Conservation (phyloP, 2,888 invertebrate genomes). For the Serrognathus titanus region DNA sequence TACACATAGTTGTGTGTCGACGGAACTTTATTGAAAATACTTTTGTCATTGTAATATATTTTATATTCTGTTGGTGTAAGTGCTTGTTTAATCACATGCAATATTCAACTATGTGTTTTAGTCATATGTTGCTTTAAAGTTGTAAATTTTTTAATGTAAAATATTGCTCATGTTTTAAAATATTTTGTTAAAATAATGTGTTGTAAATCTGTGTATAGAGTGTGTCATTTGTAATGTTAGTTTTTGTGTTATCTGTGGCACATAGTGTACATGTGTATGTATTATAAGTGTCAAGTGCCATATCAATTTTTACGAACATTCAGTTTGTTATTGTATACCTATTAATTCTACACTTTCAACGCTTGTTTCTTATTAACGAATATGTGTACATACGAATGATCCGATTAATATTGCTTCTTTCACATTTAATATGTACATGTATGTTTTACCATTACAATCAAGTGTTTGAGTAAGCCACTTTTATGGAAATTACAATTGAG, state of each 20-base stretch:
- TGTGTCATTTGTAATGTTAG: slow-evolving; percentile 7
- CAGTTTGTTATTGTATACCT: slow-evolving; percentile 3
- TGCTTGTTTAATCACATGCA: too few relatives aligned
- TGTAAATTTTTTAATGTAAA: slow-evolving; percentile 10
- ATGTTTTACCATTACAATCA: slow-evolving; percentile 39
- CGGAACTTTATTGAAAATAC: background rate
- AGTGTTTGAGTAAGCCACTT: slow-evolving; percentile 40
- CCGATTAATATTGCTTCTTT: background rate
- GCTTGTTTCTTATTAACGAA: background rate
- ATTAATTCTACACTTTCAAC: background rate
- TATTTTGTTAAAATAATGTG: slow-evolving; percentile 6
- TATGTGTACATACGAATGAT: background rate
- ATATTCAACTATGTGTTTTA: slow-evolving; percentile 1
- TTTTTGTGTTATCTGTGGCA: slow-evolving; percentile 20
- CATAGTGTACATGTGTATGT: slow-evolving; percentile 14
- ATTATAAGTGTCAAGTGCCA: slow-evolving; percentile 24
- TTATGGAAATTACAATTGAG: slow-evolving; percentile 36
- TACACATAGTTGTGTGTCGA: too few relatives aligned
- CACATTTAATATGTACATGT: slow-evolving; percentile 25
- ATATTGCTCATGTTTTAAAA: slow-evolving; percentile 4
- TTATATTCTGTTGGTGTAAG: slow-evolving; percentile 1
- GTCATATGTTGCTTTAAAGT: slow-evolving; percentile 3
- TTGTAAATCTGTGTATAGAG: background rate
- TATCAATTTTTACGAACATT: slow-evolving; percentile 11
- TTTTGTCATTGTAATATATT: slow-evolving; percentile 12